These are phyloP conservation scores for Aphis gossypii DNA, from an alignment of 1,140 invertebrate genomes.

Conservation along the genomic window DNA sequence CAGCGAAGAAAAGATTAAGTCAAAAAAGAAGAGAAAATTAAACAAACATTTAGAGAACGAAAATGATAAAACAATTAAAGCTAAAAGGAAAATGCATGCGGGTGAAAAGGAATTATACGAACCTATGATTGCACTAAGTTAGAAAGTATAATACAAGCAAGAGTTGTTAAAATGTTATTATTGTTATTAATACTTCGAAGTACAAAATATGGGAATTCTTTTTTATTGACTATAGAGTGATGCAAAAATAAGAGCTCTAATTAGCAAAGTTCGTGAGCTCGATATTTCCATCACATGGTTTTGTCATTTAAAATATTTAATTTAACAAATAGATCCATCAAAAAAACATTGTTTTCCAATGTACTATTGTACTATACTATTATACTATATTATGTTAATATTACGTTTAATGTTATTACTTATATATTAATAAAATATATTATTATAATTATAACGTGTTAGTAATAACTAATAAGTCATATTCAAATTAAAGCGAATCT, in stretches of 20 bases:
- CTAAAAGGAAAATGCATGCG: slow-evolving; percentile 64
- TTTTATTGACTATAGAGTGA: not conserved
- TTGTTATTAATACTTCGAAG: not conserved
- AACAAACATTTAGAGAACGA: slow-evolving; percentile 71
- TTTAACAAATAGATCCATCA: not conserved
- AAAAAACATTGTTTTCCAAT: not conserved
- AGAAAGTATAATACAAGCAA: not conserved
- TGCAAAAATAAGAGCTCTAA: not conserved
- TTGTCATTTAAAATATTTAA: not conserved
- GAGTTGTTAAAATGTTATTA: not conserved
- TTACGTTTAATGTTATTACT: not conserved
- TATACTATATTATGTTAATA: not conserved
- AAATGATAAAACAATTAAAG: slow-evolving; percentile 67
- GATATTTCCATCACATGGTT: not conserved
- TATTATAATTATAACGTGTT: not conserved
- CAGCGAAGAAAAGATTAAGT: slow-evolving; percentile 67
- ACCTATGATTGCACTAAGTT: slow-evolving; percentile 75
- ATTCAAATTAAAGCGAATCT: not conserved
- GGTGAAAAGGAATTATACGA: slow-evolving; percentile 67
- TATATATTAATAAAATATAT: no score
- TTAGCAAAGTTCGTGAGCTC: not conserved
- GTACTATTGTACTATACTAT: not conserved
- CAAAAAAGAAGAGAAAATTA: slow-evolving; percentile 72
- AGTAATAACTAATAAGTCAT: not conserved
- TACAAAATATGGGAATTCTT: not conserved